phyloP scores from a whole-genome alignment of 2,888 invertebrate genomes.

The Erebia epiphron region DNA sequence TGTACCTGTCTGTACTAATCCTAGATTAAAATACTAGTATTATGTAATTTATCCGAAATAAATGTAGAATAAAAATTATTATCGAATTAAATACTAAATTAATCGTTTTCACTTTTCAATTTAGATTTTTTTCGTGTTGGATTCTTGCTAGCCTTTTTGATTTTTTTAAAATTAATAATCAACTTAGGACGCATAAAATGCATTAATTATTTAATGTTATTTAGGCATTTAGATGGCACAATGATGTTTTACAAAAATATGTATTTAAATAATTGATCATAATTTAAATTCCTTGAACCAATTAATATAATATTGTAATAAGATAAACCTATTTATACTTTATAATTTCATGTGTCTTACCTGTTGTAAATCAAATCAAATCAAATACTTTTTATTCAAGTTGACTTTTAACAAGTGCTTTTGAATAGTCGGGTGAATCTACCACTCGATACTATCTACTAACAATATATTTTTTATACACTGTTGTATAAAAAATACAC shows the following conservation, averaged over 20 bases:
- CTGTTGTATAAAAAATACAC: too few relatives aligned
- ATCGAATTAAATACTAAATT: background rate
- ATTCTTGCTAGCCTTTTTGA: constrained; percentile 32
- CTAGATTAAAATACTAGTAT: constrained; percentile 19
- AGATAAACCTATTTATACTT: background rate
- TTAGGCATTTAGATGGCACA: constrained; percentile 63
- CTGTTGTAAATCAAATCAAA: background rate
- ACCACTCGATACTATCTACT: too few relatives aligned
- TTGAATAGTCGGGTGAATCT: too few relatives aligned
- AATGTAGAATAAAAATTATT: constrained; percentile 7
- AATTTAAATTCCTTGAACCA: constrained; percentile 30
- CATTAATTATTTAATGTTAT: constrained; percentile 52
- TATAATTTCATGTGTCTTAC: constrained; percentile 1
- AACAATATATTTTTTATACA: too few relatives aligned
- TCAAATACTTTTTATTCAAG: too few relatives aligned
- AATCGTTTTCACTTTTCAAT: background rate
- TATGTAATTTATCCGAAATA: constrained; percentile 25
- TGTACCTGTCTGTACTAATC: constrained; percentile 31
- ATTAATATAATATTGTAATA: background rate
- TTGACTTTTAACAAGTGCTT: too few relatives aligned
- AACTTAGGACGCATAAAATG: constrained; percentile 56
- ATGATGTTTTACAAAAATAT: constrained; percentile 47
- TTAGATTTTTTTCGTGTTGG: background rate
- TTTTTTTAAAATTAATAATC: background rate
- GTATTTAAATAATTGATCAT: constrained; percentile 42